These are phyloP conservation scores for Drosophila burlai DNA, from an alignment of 1,140 invertebrate genomes.

Conservation along the genomic window DNA sequence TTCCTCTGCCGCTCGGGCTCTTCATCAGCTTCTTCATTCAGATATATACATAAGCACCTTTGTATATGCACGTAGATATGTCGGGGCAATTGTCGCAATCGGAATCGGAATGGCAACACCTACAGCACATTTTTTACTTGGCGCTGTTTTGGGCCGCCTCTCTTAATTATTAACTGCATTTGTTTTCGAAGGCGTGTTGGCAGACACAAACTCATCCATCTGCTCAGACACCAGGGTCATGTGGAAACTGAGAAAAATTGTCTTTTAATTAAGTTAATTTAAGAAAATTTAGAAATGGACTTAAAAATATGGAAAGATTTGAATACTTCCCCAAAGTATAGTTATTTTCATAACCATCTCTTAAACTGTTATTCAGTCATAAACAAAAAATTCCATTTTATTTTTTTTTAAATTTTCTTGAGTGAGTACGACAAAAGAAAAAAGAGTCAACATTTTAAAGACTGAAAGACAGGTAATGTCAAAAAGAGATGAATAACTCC, in stretches of 20 bases:
- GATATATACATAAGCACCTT: conserved; percentile 14
- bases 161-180: conserved; percentile 64
- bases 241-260: conserved; percentile 20
- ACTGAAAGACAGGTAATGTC: conserved; percentile 2
- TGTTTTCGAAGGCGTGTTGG: conserved; percentile 52
- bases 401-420: not conserved
- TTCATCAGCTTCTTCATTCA: conserved; percentile 22
- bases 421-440: not conserved
- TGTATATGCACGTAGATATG: not conserved
- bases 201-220: conserved; percentile 36
- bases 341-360: no score
- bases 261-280: not conserved
- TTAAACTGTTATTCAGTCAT: not conserved
- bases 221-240: conserved; percentile 48
- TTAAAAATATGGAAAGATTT: no score
- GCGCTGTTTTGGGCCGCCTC: conserved; percentile 31
- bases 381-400: no score
- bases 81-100: conserved; percentile 41
- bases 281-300: not conserved
- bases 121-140: conserved; percentile 42
- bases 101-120: conserved; percentile 52
- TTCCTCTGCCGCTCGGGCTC: conserved; percentile 46
- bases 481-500: conserved; percentile 5
- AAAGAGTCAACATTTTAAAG: no score
- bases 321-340: rapidly evolving